Conservation (phyloP, 2,797 vertebrate genomes). For the Galago senegalensis region DNA sequence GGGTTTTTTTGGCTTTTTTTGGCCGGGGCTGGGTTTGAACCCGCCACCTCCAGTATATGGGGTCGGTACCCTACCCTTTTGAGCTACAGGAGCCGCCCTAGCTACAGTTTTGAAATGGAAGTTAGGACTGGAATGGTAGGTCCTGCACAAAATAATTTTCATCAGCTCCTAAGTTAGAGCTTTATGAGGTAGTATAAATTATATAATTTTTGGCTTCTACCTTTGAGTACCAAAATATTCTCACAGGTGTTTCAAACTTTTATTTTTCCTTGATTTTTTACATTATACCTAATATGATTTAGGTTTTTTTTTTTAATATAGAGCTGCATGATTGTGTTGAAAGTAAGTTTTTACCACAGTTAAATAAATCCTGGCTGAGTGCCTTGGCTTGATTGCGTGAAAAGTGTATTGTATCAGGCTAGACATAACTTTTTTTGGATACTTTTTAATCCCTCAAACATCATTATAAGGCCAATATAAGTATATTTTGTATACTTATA, state of each 20-base stretch:
- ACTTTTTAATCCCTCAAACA: neutral
- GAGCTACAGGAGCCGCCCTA: neutral
- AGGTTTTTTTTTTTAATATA: constrained; percentile 24
- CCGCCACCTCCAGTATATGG: too few relatives aligned
- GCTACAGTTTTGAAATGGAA: neutral
- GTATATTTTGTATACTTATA: too few relatives aligned
- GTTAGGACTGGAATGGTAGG: neutral
- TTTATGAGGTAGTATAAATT: neutral
- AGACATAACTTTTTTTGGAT: neutral
- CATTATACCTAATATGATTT: neutral
- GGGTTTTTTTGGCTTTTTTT: too few relatives aligned
- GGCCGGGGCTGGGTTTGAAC: too few relatives aligned
- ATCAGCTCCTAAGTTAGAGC: neutral
- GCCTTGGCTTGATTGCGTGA: neutral
- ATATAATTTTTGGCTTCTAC: neutral
- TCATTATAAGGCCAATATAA: neutral
- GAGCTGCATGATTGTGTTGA: neutral
- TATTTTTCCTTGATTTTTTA: neutral
- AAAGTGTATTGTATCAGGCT: neutral
- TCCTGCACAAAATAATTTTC: neutral
- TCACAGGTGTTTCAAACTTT: neutral
- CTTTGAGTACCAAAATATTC: neutral
- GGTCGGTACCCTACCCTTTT: too few relatives aligned
- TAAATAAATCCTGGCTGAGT: neutral
- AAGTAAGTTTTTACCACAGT: neutral